phyloP scores from a whole-genome alignment of 1,140 invertebrate species.

The Hypothenemus hampei region DNA sequence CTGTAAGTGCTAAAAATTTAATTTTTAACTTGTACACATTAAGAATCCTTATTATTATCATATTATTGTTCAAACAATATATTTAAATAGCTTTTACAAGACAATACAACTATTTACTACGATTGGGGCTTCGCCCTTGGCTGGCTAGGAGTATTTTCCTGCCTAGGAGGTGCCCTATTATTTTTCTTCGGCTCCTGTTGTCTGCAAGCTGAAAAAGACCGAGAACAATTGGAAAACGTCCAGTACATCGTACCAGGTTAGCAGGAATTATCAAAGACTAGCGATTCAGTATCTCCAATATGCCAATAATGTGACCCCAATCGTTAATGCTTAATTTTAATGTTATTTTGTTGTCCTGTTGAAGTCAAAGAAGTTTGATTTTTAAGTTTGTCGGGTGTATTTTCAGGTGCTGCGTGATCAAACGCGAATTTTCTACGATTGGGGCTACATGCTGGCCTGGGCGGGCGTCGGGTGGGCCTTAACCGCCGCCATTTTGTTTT shows the following conservation, averaged over 20 bases:
- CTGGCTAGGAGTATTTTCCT: conserved; percentile 73
- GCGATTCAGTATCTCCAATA: no score
- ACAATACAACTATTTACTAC: conserved; percentile 64
- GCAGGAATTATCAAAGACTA: conserved; percentile 33
- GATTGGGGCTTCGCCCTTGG: conserved; percentile 83
- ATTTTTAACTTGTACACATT: neutral
- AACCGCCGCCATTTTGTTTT: conserved; percentile 84
- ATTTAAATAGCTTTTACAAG: conserved; percentile 63
- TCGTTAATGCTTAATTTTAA: no score
- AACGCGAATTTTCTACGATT: conserved; percentile 83
- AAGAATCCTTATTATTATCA: neutral
- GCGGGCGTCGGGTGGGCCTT: conserved; percentile 86
- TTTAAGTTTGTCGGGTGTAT: no score
- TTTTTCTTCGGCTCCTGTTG: conserved; percentile 77
- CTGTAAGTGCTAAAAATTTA: conserved; percentile 58
- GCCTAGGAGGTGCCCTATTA: conserved; percentile 67
- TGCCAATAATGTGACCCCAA: no score
- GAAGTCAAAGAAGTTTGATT: no score
- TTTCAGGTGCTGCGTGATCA: conserved; percentile 79
- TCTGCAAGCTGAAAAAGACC: conserved; percentile 63
- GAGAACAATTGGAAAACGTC: conserved; percentile 66
- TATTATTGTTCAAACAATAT: conserved; percentile 2
- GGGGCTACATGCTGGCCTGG: conserved; percentile 94
- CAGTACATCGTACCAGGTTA: conserved; percentile 86
- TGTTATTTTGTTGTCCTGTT: no score